Base-by-base conservation (phyloP, 2,888 invertebrate genomes). In the Drosophila mulleri region DNA sequence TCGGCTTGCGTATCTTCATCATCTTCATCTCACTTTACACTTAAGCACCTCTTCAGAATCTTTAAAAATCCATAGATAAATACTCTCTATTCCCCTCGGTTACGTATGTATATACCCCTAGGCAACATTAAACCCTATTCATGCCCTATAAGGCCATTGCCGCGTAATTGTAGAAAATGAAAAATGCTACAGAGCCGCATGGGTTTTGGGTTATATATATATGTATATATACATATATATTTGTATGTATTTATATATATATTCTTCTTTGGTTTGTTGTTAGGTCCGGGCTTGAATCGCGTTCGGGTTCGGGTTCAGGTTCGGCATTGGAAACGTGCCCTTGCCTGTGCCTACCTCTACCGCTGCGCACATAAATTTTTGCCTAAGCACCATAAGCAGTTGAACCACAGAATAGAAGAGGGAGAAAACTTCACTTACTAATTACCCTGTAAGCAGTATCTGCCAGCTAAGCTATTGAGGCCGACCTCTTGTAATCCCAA, bases 301-400 rank as follows among this genome's bases (percentile, higher is more conserved):
- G 9, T 39, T 35, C 12, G 42, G 32, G 11, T 53, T 35, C 12
- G 29, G 37, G 44, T 2, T 41, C 52, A 26, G 44, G 42, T 0
- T 41, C 41, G 50, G 35, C n/a, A 37, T 42, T 29, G 60, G 44
- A 20, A 26, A 48, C 37, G 26, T 50, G 32, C 62, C 58, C 57
- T 60, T 50, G 64, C 65, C 74, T 62, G 64, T 70, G 68, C 66
- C 66, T 78, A 70, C 81, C 83, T 72, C 73, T 72, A 78, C 78
- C 78, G 68, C 53, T 67, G 57, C 72, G 58, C 60, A 58, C 77
- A 77, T 67, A 81, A 56, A 77, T 71, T 76, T 59, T 45, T 61
- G 8, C 20, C 9, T 39, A 16, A 42, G 18, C 42, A 26, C 26
- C 58, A 37, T 18, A 63, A 58, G 26, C 32, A 44, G 11, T 37